phyloP scores from a whole-genome alignment of 2,797 vertebrate species.

The Myripristis jacobus region DNA sequence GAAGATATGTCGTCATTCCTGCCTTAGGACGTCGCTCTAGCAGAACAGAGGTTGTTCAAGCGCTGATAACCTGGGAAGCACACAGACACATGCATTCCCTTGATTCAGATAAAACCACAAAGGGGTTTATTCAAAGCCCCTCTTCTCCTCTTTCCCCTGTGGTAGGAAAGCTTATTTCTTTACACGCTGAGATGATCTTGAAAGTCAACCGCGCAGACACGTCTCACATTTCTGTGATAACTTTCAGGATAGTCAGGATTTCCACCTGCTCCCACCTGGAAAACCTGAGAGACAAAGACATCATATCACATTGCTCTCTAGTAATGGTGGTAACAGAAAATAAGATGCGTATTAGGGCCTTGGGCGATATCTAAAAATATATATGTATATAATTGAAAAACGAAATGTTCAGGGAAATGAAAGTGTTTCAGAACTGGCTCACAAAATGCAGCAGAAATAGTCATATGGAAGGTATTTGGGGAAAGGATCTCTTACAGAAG shows the following conservation, averaged over 20 bases:
- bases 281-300: conserved; percentile 1
- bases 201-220: neutral
- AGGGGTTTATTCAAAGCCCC: conserved; percentile 40
- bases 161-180: conserved; percentile 15
- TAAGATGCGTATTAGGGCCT: neutral
- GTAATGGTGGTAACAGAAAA: neutral
- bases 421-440: neutral
- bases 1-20: conserved; percentile 77
- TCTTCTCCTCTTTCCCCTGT: conserved; percentile 19
- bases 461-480: neutral
- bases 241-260: conserved; percentile 19
- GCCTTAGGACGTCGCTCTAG: conserved; percentile 79
- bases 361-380: too few species aligned
- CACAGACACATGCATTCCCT: conserved; percentile 1
- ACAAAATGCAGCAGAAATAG: neutral
- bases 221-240: conserved; percentile 35
- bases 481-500: neutral
- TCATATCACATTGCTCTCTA: neutral
- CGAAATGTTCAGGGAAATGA: neutral
- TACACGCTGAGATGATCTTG: neutral
- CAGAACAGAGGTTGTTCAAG: conserved; percentile 68
- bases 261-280: neutral
- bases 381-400: neutral
- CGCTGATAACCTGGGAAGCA: neutral
- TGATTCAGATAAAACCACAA: conserved; percentile 1